Evolutionary conservation across 2,113 vertebrate genomes (phyloP).

Genomic region (Jaculus jaculus): DNA sequence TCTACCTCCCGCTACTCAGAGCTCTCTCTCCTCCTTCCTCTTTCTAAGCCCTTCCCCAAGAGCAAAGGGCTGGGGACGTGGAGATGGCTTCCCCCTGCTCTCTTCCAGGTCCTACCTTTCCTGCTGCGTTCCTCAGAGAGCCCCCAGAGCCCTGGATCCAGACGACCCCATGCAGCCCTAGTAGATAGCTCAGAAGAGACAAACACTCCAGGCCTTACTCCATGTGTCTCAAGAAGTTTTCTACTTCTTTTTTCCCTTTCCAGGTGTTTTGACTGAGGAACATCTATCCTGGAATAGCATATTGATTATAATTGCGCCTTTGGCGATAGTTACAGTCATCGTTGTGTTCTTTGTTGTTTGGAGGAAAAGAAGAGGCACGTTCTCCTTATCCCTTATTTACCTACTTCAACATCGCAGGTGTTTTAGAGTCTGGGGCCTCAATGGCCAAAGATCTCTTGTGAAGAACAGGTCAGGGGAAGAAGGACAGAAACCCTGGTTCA

Average conservation of each 20-base stretch:
- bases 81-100: not conserved
- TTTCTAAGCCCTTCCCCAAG: not conserved
- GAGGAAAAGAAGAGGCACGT: conserved; percentile 39
- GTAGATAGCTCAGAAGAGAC: not conserved
- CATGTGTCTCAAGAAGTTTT: not conserved
- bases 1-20: not conserved
- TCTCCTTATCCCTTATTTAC: conserved; percentile 16
- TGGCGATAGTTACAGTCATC: not conserved
- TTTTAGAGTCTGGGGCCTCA: not conserved
- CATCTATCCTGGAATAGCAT: fast-evolving
- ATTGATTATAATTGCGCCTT: not conserved
- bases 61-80: not conserved
- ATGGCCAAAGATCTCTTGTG: not conserved
- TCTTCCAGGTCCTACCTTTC: not conserved
- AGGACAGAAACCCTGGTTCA: not conserved
- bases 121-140: not conserved
- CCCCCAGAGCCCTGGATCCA: not conserved
- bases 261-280: conserved; percentile 29
- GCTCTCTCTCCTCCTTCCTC: not conserved
- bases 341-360: fast-evolving
- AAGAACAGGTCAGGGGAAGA: not conserved
- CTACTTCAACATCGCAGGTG: not conserved
- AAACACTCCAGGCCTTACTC: not conserved
- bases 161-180: not conserved
- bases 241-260: conserved; percentile 41